phyloP scores from a whole-genome alignment of 2,113 vertebrate genomes.

The Axis porcinus region DNA sequence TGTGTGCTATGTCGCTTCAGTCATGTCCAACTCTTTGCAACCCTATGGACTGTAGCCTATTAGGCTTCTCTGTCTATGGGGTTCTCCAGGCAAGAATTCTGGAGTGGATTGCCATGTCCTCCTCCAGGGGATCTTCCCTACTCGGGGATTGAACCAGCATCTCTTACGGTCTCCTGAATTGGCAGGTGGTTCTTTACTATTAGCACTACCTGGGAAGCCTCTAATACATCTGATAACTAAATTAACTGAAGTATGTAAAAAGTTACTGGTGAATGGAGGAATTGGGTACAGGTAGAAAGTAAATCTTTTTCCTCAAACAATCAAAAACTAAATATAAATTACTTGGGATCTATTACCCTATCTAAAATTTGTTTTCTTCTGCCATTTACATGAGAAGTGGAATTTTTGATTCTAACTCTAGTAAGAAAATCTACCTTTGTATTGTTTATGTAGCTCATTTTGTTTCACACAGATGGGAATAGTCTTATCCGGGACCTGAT shows the following conservation, averaged over 20 bases:
- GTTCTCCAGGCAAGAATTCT: neutral
- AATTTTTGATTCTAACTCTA: neutral
- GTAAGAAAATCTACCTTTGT: neutral
- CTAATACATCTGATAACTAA: neutral
- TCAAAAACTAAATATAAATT: constrained; percentile 11
- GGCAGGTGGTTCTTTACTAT: neutral
- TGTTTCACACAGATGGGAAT: neutral
- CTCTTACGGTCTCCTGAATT: neutral
- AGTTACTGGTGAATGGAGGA: neutral
- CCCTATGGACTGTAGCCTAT: neutral
- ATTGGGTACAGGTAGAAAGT: neutral
- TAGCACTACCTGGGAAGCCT: neutral
- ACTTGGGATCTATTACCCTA: neutral
- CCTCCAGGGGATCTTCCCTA: neutral
- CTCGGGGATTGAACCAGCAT: neutral
- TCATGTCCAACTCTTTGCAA: neutral
- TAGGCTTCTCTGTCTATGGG: neutral
- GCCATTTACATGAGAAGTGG: neutral
- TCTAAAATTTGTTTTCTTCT: constrained; percentile 21
- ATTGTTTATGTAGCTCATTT: neutral
- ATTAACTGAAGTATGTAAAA: neutral
- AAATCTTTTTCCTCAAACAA: neutral
- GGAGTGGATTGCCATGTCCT: neutral
- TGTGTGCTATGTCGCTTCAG: neutral
- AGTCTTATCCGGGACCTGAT: neutral